Evolutionary conservation across 2,888 invertebrate species (phyloP).

Genomic region (Ramazzottius varieornatus): DNA sequence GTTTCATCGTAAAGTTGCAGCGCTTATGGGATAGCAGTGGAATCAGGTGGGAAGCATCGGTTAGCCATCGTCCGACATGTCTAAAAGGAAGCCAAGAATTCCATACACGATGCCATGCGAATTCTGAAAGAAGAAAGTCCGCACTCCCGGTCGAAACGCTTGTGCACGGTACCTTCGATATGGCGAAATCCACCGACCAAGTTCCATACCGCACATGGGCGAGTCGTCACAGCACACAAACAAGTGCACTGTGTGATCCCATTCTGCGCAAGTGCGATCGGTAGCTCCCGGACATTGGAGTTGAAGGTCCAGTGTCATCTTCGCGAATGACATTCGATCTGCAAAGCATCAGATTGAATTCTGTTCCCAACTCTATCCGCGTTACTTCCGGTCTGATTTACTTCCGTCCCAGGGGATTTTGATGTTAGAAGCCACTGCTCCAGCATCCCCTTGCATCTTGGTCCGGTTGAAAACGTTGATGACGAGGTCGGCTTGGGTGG

Average conservation of each 20-base stretch:
- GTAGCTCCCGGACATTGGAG: conserved; percentile 13
- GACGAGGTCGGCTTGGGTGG: not conserved
- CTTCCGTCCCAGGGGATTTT: conserved; percentile 11
- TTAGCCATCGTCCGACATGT: conserved; percentile 14
- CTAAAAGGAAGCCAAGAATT: conserved; percentile 8
- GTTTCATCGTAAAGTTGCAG: conserved; percentile 14
- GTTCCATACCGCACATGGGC: conserved; percentile 13
- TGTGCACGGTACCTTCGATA: conserved; percentile 12
- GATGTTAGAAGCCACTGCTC: conserved; percentile 11
- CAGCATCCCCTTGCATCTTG: conserved; percentile 12
- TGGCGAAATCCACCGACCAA: conserved; percentile 15
- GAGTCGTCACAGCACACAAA: conserved; percentile 13
- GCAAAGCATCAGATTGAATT: conserved; percentile 5
- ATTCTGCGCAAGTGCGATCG: conserved; percentile 13
- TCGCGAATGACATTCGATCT: conserved; percentile 10
- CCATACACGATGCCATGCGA: too few species aligned
- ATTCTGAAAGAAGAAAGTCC: too few species aligned
- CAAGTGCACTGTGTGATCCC: conserved; percentile 14
- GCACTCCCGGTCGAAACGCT: too few species aligned
- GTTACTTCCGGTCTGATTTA: conserved; percentile 5
- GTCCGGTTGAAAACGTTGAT: conserved; percentile 11
- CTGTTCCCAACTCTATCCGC: not conserved
- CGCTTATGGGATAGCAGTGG: conserved; percentile 10
- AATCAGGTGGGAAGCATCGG: conserved; percentile 13
- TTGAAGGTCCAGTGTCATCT: conserved; percentile 12